Base-by-base conservation (phyloP, 2,113 vertebrate genomes). In the Rhinolophus sinicus region DNA sequence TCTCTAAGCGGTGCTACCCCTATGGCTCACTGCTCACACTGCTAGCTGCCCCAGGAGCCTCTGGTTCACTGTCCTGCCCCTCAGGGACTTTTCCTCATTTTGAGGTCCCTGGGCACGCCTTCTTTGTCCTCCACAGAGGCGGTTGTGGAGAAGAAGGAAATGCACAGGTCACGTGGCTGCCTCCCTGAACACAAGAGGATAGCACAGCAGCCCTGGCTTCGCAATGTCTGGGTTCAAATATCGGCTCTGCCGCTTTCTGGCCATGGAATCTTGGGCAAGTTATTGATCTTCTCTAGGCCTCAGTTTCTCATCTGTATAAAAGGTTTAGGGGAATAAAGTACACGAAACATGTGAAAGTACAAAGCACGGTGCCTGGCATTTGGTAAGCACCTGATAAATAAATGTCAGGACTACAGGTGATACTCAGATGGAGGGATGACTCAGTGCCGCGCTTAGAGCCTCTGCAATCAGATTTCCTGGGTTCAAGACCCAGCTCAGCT, bases 211-310 rank as follows among this genome's bases (percentile, higher is more conserved):
- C 13, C 2, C 4, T 1, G 76, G 54, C 47, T 24, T 28, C 5
- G 1, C 16, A 28, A 47, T 0, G 7, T 24, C 24, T 5, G 4
- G 1, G 5, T 33, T 30, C 12, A 16, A 50, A 56, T 4, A 11
- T 7, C 2, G 35, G 30, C 18, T 16, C 44, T 60, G n/a, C 50
- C 12, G 0, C 83, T 28, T 69, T 22, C 60, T 8, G 6, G 16
- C 4, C 52, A 1, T 50, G 38, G 73, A 65, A 35, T 4, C 50
- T 2, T 33, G 40, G 56, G n/a, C 64, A 22, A 44, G 22, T 13
- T 16, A 19, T 21, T 30, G 21, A 22, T 77, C 35, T 76, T 26
- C 67, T 76, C 58, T 10, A 26, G 54, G 89, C 28, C 24, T 82
- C 10, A 0, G 19, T 75, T 35, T 64, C 28, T 89, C 65, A 70